These are phyloP conservation scores for Erannis defoliaria DNA, from an alignment of 2,888 invertebrate species.

Conservation along the genomic window DNA sequence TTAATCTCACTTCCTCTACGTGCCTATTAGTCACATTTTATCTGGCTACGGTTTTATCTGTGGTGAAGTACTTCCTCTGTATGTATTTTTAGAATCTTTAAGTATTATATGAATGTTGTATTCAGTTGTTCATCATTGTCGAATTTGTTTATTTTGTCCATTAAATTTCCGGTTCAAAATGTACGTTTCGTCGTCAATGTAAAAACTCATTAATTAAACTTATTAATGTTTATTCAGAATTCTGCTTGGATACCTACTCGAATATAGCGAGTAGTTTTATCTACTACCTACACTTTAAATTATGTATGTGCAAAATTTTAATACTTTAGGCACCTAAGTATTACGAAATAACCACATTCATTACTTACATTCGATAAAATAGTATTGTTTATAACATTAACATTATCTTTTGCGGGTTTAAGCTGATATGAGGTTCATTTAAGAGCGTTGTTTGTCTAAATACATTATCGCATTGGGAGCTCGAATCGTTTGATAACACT, in stretches of 20 bases:
- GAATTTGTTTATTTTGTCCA: conserved; percentile 10
- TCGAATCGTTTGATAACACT: conserved; percentile 65
- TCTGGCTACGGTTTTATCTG: neutral
- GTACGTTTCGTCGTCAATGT: too few relatives aligned
- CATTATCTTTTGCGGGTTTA: conserved; percentile 67
- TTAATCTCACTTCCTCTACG: conserved; percentile 23
- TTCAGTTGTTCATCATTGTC: neutral
- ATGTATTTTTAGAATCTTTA: neutral
- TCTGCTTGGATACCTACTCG: neutral
- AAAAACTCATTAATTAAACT: too few relatives aligned
- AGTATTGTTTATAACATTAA: conserved; percentile 66
- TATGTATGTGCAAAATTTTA: neutral
- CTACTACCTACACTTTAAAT: neutral
- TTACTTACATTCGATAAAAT: conserved; percentile 66
- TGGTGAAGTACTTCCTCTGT: neutral
- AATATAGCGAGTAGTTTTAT: neutral
- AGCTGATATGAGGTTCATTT: conserved; percentile 67
- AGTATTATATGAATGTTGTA: neutral
- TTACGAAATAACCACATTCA: conserved; percentile 61
- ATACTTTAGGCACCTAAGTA: conserved; percentile 35
- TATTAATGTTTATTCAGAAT: neutral
- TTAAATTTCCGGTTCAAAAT: conserved; percentile 1
- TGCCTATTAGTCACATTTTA: conserved; percentile 20
- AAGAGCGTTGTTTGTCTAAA: conserved; percentile 70
- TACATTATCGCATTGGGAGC: conserved; percentile 65